phyloP scores from a whole-genome alignment of 1,140 invertebrate genomes.

The Drosophila watanabei region DNA sequence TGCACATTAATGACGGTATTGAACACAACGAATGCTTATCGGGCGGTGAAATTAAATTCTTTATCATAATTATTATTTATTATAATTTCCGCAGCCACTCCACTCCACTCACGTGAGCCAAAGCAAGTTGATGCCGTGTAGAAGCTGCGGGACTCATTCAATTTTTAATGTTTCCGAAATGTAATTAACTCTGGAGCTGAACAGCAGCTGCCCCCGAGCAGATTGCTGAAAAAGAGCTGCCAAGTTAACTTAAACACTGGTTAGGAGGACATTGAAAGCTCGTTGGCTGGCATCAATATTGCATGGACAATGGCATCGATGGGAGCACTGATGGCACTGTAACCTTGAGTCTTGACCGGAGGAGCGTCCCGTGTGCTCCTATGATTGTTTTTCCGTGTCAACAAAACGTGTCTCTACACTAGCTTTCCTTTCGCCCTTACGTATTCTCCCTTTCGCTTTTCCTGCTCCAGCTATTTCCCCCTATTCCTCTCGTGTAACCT shows the following conservation, averaged over 20 bases:
- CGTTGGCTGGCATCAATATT: conserved; percentile 53
- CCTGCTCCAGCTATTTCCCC: conserved; percentile 4
- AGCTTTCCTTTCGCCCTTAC: conserved; percentile 2
- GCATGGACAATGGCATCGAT: conserved; percentile 41
- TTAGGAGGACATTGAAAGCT: conserved; percentile 36
- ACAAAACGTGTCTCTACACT: conserved; percentile 32
- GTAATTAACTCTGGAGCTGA: conserved; percentile 46
- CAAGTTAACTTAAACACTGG: conserved; percentile 30
- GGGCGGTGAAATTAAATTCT: conserved; percentile 33
- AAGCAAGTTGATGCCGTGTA: conserved; percentile 10
- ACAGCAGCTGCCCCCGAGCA: conserved; percentile 16
- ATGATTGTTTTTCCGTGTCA: conserved; percentile 65
- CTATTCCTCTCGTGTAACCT: conserved; percentile 20
- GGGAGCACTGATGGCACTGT: not conserved
- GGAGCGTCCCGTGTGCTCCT: conserved; percentile 36
- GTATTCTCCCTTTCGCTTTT: conserved; percentile 9
- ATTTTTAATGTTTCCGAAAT: conserved; percentile 46
- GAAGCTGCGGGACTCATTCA: conserved; percentile 25
- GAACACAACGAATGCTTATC: conserved; percentile 8
- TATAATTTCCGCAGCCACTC: conserved; percentile 37
- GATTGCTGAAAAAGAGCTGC: conserved; percentile 9
- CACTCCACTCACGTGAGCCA: conserved; percentile 19
- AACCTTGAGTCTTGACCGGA: conserved; percentile 34
- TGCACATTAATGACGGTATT: conserved; percentile 6
- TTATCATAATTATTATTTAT: conserved; percentile 45